Percentiles rank a stretch among this genome's conserved stretches.
phyloP scores from a whole-genome alignment of 2,888 invertebrate species.

The Creontiades dilutus region DNA sequence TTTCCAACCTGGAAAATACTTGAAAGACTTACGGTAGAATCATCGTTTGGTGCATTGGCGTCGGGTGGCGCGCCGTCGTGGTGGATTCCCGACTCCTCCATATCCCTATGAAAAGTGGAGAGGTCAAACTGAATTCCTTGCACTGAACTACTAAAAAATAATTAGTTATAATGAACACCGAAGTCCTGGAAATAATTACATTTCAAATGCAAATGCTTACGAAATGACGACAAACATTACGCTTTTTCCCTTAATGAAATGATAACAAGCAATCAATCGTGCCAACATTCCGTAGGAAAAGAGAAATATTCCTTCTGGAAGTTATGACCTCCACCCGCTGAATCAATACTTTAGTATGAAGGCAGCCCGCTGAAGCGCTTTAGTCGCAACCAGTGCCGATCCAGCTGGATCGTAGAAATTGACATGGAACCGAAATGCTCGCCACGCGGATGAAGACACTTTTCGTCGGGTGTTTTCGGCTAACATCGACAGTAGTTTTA shows the following conservation, averaged over 20 bases:
- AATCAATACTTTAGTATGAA: constrained; percentile 8
- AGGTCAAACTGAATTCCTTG: neutral
- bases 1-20: constrained; percentile 8
- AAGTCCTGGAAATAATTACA: neutral
- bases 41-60: neutral
- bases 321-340: neutral
- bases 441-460: no score
- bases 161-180: neutral
- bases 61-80: constrained; percentile 9
- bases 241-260: neutral
- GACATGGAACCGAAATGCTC: no score
- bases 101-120: neutral
- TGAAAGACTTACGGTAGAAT: constrained; percentile 19
- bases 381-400: neutral
- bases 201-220: neutral
- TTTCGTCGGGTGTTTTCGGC: no score
- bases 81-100: constrained; percentile 1
- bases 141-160: neutral
- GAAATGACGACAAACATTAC: neutral
- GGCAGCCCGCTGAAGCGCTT: neutral
- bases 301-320: constrained; percentile 32
- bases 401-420: neutral
- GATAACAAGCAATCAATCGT: constrained; percentile 51
- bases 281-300: constrained; percentile 50
- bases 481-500: no score